These are phyloP conservation scores for Coregonus ussuriensis DNA, from an alignment of 2,797 vertebrate genomes.

Conservation along the genomic window DNA sequence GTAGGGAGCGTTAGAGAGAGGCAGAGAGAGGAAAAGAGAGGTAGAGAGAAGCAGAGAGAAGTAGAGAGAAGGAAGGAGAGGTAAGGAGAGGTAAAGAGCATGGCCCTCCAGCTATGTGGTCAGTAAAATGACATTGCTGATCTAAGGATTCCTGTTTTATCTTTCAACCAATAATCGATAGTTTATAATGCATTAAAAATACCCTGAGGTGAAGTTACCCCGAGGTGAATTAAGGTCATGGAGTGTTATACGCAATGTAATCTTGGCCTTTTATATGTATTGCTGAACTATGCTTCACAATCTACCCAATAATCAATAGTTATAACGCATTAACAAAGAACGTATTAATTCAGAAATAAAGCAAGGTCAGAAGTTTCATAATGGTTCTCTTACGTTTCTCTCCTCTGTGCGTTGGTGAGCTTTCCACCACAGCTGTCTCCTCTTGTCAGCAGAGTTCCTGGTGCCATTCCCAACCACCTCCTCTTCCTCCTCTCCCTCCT, in stretches of 20 bases:
- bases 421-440: slow-evolving; percentile 88
- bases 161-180: slow-evolving; percentile 18
- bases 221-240: background rate
- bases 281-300: background rate
- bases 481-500: slow-evolving; percentile 66
- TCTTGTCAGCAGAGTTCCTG: slow-evolving; percentile 81
- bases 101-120: background rate
- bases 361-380: background rate
- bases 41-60: too few species aligned
- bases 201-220: background rate
- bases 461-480: slow-evolving; percentile 70
- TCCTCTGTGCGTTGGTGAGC: slow-evolving; percentile 89
- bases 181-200: background rate
- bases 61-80: background rate
- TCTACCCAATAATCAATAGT: background rate
- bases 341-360: background rate
- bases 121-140: background rate
- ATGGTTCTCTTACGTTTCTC: slow-evolving; percentile 76
- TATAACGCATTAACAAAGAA: background rate
- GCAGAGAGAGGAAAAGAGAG: fast-evolving
- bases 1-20: too few species aligned
- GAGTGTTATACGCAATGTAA: background rate
- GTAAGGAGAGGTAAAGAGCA: background rate
- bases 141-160: slow-evolving; percentile 2
- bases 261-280: background rate